Evolutionary conservation across 2,888 invertebrate species (phyloP), one percentile per base, ranked within the genome.

Genomic region (Iphiclides podalirius): DNA sequence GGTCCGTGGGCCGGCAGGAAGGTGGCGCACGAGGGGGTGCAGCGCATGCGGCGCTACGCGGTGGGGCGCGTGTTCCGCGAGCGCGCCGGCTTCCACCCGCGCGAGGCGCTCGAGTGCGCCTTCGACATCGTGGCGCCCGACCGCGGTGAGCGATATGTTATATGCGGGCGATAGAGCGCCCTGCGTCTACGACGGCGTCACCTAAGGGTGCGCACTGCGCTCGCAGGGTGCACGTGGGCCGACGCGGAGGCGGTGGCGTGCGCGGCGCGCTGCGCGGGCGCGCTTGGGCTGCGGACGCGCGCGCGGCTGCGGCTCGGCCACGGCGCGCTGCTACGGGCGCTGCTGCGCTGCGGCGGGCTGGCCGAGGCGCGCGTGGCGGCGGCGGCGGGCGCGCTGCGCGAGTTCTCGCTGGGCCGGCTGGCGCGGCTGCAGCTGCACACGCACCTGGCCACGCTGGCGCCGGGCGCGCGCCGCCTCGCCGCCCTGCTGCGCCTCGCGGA

Each of bases 121-220:
- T 98, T 98, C 77, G 98, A 98, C 76, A 95, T 98, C 52, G 94
- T 98, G 20, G 94, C 95, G 2, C 93, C 96, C 1, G 92, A 90
- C 52, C 88, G 91, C 50, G 93, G 93, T 89, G 72, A 63, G 60
- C 52, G 58, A 9, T 8, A n/a, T n/a, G n/a, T n/a, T n/a, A n/a
- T n/a, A n/a, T 12, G 98, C 98, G 0, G 94, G 97, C 0, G 94
- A 95, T 0, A n/a, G 90, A 97, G 9, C 95, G 96, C 64, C 96
- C 97, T n/a, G 58, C 93, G 93, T 0, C 94, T 96, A 54, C 75
- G 97, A 1, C 93, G 95, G 42, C 96, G 96, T 58, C 91, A 95
- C 67, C 85, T 98, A 8, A 94, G 0, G 94, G 95, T 59, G 95
- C 95, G 0, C 85, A 98, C 92, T 92, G 11, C 95, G 33, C 14